Percentiles rank a stretch among this genome's conserved stretches.
Conservation (phyloP, 1,140 invertebrate species). For the Temnothorax curvispinosus region DNA sequence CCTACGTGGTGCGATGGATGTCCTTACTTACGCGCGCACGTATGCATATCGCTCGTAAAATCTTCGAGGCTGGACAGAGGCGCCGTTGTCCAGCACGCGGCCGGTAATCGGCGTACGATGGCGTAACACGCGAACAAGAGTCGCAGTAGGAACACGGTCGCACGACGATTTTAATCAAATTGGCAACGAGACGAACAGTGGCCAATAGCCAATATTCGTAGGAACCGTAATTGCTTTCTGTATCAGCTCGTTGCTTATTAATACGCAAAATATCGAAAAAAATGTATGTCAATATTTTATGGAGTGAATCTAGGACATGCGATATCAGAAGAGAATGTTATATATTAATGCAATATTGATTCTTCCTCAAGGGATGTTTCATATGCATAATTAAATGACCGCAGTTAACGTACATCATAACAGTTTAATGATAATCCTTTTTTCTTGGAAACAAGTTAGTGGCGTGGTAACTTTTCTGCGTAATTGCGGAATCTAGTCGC, state of each 20-base stretch:
- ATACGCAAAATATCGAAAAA: not conserved
- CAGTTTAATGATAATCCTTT: not conserved
- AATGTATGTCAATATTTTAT: not conserved
- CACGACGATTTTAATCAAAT: constrained; percentile 7
- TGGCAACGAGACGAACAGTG: not conserved
- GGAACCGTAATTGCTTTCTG: not conserved
- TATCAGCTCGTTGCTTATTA: not conserved
- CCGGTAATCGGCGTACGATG: not conserved
- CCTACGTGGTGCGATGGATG: not conserved
- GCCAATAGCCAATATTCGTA: too few species aligned
- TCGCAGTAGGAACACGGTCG: not conserved
- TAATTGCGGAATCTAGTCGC: constrained; percentile 33
- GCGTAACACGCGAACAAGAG: constrained; percentile 13
- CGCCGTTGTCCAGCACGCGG: not conserved
- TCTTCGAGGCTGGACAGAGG: constrained; percentile 4
- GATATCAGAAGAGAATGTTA: not conserved
- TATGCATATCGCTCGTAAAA: constrained; percentile 51
- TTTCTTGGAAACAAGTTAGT: not conserved
- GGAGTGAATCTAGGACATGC: not conserved
- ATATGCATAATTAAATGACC: not conserved
- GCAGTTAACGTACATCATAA: not conserved
- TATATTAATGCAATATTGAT: not conserved
- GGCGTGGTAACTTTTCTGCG: constrained; percentile 11
- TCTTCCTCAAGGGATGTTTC: not conserved
- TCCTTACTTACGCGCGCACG: constrained; percentile 12